phyloP scores from a whole-genome alignment of 2,113 vertebrate species.

The Sinocyclocheilus maitianheensis region DNA sequence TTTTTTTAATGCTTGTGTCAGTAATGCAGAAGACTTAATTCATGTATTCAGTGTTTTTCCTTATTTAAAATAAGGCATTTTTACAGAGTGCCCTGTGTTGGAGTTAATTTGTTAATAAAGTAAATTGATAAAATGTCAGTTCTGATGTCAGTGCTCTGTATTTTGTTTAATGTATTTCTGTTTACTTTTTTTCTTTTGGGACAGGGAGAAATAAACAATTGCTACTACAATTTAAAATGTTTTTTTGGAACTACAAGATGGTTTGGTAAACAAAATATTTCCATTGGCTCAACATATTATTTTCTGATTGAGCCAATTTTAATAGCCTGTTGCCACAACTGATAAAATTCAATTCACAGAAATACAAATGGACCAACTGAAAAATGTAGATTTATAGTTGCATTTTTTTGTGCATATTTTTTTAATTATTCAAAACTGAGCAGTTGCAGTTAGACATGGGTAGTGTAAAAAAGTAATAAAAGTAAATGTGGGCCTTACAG shows the following conservation, averaged over 20 bases:
- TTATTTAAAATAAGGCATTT: background rate
- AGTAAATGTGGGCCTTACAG: background rate
- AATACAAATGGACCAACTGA: background rate
- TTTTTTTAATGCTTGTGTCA: background rate
- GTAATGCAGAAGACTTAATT: background rate
- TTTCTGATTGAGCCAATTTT: background rate
- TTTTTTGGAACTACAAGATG: background rate
- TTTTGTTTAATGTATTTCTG: background rate
- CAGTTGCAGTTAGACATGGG: background rate
- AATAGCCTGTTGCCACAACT: background rate
- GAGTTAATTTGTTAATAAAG: background rate
- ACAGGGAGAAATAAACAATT: background rate
- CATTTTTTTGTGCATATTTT: background rate
- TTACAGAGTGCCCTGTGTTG: background rate
- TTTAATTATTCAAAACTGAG: background rate
- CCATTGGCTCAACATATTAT: background rate
- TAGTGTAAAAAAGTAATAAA: background rate
- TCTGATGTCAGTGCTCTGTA: background rate
- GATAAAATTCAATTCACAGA: background rate
- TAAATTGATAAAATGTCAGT: background rate
- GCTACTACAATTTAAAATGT: background rate
- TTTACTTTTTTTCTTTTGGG: background rate
- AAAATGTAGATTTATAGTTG: background rate
- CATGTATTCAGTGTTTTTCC: background rate
- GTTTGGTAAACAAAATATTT: background rate